Base-by-base conservation (phyloP, 1,140 invertebrate genomes). In the Scaptomyza montana region DNA sequence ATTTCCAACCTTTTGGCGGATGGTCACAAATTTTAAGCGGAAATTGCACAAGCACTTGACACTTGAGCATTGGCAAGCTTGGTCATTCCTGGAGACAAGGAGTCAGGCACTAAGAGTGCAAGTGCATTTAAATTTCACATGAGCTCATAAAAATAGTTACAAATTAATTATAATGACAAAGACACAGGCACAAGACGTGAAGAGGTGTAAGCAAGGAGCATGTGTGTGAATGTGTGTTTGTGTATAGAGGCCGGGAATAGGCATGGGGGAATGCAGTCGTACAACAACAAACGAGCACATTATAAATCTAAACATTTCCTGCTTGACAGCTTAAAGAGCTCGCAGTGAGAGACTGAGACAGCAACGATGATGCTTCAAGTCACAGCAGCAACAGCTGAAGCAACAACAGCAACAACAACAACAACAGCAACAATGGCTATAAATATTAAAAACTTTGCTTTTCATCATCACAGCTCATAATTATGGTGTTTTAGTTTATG, bases 111-210 rank as follows among this genome's bases (percentile, higher is more conserved):
- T 33, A 54, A 67, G 63, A 54, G 59, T 41, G 53, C 13, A 33
- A 63, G 63, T 72, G 72, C 50, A 87, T 87, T 87, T 82, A 87
- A 87, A 87, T 87, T 87, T 87, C 82, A 82, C 84, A 87, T 87
- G 82, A 87, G 82, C 84, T 87, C 82, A 87, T 89, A 87, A 87
- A 87, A 89, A 87, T 87, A 87, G 82, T 87, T 87, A 87, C 82
- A 87, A 87, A 87, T 87, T 87, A 87, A 87, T 87, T 87, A 87
- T 87, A 89, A 89, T 87, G 82, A 79, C 79, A 87, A 87, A 78
- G 74, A 76, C 28, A 36, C 57, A 72, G 61, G 65, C 63, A 46
- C 12, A 33, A 59, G n/a, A 28, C 21, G 55, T 13, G 12, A 9
- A 9, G 36, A 3, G 36, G 36, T 39, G 30, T 30, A 30, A 39